A percentile compares a stretch with the other conserved stretches of the same genome.
phyloP scores from a whole-genome alignment of 2,113 vertebrate genomes.

The Paedocypris sp. region DNA sequence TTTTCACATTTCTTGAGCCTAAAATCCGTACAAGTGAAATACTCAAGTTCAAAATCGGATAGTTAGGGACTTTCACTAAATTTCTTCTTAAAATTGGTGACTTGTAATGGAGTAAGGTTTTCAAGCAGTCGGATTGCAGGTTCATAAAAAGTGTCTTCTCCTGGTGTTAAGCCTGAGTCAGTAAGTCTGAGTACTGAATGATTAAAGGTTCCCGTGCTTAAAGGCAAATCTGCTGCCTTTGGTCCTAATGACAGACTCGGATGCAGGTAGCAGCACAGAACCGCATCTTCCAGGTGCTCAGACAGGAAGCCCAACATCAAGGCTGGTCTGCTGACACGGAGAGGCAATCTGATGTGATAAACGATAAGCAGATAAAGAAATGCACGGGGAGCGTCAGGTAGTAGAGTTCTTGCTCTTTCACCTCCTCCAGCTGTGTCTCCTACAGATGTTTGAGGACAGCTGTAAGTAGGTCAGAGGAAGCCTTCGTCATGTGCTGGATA shows the following conservation, averaged over 20 bases:
- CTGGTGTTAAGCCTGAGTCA: constrained; percentile 7
- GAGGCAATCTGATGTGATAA: background rate
- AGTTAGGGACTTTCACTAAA: no score
- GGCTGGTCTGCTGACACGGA: background rate
- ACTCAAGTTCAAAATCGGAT: no score
- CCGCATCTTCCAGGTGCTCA: constrained; percentile 24
- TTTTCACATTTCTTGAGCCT: no score
- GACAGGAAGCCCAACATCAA: background rate
- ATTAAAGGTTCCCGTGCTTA: constrained; percentile 28
- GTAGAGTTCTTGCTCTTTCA: background rate
- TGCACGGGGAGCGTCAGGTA: background rate
- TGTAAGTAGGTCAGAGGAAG: constrained; percentile 55
- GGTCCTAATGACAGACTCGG: constrained; percentile 36
- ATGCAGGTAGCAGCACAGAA: constrained; percentile 27
- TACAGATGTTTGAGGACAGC: background rate
- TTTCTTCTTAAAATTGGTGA: no score
- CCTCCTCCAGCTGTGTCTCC: background rate
- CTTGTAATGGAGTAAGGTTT: no score
- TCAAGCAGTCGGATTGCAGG: no score
- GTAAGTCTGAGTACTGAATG: constrained; percentile 14
- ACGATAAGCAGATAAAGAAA: background rate
- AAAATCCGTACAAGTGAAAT: no score
- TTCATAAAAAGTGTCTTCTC: constrained; percentile 21
- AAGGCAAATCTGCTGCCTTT: constrained; percentile 22
- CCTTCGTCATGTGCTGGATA: constrained; percentile 40